Conservation (phyloP, 2,113 vertebrate species). For the Rynchops niger region DNA sequence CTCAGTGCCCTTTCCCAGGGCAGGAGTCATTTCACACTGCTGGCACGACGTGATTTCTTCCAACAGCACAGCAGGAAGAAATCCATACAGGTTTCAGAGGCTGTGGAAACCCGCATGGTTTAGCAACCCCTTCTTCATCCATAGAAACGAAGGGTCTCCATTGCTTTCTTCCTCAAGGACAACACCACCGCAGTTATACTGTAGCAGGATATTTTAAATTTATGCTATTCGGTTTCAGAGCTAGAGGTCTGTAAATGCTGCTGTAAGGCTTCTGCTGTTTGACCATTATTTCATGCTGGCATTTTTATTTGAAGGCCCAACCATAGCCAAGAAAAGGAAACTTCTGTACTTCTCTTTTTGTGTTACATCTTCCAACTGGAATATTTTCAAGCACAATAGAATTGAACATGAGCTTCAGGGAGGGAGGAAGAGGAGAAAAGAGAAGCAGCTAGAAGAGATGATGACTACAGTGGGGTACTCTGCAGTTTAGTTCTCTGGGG, state of each 20-base stretch:
- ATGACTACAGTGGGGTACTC: constrained; percentile 9
- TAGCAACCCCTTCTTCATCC: background rate
- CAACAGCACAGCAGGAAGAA: background rate
- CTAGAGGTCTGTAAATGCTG: background rate
- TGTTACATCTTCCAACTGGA: constrained; percentile 15
- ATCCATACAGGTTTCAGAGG: background rate
- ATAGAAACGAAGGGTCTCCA: background rate
- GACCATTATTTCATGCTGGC: background rate
- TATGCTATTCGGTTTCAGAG: background rate
- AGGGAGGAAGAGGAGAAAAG: constrained; percentile 1
- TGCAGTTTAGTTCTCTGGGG: constrained; percentile 26
- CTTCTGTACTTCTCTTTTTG: constrained; percentile 7
- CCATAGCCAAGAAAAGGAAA: constrained; percentile 22
- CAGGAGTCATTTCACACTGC: background rate
- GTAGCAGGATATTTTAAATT: background rate
- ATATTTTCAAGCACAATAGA: constrained; percentile 37
- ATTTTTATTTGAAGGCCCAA: constrained; percentile 36
- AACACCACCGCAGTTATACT: background rate
- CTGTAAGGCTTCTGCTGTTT: constrained; percentile 2
- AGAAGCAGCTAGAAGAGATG: background rate
- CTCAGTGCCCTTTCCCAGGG: constrained; percentile 1
- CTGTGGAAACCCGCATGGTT: background rate
- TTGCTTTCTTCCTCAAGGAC: background rate
- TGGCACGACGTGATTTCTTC: background rate
- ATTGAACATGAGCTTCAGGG: background rate